Evolutionary conservation across 1,140 invertebrate genomes (phyloP).

Genomic region (Neodiprion fabricii): DNA sequence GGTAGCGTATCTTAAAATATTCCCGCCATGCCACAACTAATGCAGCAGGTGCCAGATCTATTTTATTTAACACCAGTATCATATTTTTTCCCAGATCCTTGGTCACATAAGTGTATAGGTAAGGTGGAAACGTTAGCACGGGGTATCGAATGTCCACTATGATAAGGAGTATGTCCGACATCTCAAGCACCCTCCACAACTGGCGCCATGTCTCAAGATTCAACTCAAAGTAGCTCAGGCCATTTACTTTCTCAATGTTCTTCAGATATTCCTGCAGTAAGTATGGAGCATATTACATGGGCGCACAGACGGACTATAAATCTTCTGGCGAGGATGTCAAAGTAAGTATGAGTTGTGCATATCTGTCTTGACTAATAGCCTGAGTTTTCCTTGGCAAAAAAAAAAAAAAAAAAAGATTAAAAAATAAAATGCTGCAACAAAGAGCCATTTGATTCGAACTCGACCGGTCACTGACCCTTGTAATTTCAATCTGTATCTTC

Average conservation of each 20-base stretch:
- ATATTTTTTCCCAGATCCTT: conserved; percentile 79
- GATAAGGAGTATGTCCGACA: conserved; percentile 85
- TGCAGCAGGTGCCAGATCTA: conserved; percentile 83
- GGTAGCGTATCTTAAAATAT: conserved; percentile 78
- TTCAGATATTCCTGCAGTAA: conserved; percentile 66
- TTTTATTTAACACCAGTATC: conserved; percentile 91
- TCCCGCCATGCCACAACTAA: conserved; percentile 88
- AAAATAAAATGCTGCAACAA: conserved; percentile 14
- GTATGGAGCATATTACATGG: conserved; percentile 19
- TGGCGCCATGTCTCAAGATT: conserved; percentile 95
- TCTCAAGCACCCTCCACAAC: conserved; percentile 90
- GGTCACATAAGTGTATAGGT: conserved; percentile 82
- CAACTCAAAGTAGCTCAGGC: conserved; percentile 82
- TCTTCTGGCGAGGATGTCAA: too few relatives aligned
- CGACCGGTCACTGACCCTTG: too few relatives aligned
- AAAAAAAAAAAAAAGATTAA: conserved; percentile 23
- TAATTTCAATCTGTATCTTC: too few relatives aligned
- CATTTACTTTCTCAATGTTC: conserved; percentile 59
- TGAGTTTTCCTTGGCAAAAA: neutral
- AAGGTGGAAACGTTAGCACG: conserved; percentile 89
- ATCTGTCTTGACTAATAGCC: conserved; percentile 8
- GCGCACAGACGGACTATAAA: conserved; percentile 1
- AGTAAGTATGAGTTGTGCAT: too few relatives aligned
- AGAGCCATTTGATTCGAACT: neutral
- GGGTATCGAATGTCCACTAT: conserved; percentile 87